A percentile compares a stretch with the other conserved stretches of the same genome.
Conservation (phyloP, 2,113 vertebrate species). For the Corvus hawaiiensis region DNA sequence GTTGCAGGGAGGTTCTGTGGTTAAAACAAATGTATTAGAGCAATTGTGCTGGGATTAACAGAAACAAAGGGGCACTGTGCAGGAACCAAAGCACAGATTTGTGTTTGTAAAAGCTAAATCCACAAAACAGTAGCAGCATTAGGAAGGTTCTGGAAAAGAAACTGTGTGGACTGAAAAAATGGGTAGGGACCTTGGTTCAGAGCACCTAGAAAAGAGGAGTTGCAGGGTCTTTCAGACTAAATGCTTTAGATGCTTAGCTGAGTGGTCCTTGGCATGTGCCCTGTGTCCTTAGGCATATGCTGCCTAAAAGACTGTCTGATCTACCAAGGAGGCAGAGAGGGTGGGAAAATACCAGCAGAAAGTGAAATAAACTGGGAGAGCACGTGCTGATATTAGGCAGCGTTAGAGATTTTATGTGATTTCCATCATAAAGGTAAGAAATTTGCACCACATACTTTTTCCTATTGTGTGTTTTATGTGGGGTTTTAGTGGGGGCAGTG, state of each 20-base stretch:
- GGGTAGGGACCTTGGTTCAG: neutral
- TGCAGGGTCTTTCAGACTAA: neutral
- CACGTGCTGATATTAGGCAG: neutral
- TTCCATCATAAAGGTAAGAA: neutral
- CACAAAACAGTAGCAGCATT: neutral
- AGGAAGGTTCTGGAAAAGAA: neutral
- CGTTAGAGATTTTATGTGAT: neutral
- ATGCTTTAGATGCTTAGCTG: neutral
- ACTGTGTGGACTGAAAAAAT: neutral
- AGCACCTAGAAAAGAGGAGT: rapidly evolving
- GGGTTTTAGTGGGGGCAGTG: neutral
- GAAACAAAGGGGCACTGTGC: neutral
- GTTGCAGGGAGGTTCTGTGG: neutral
- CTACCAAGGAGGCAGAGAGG: neutral
- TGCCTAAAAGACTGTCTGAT: neutral
- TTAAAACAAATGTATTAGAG: constrained; percentile 8
- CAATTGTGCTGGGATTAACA: neutral
- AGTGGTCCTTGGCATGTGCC: neutral
- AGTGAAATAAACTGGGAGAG: neutral
- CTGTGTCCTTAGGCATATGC: neutral
- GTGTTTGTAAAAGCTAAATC: neutral
- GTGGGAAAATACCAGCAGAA: neutral
- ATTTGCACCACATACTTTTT: neutral
- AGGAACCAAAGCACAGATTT: neutral
- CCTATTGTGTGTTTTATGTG: neutral